phyloP scores from a whole-genome alignment of 2,797 vertebrate genomes.

The Dendrocincla fuliginosa region DNA sequence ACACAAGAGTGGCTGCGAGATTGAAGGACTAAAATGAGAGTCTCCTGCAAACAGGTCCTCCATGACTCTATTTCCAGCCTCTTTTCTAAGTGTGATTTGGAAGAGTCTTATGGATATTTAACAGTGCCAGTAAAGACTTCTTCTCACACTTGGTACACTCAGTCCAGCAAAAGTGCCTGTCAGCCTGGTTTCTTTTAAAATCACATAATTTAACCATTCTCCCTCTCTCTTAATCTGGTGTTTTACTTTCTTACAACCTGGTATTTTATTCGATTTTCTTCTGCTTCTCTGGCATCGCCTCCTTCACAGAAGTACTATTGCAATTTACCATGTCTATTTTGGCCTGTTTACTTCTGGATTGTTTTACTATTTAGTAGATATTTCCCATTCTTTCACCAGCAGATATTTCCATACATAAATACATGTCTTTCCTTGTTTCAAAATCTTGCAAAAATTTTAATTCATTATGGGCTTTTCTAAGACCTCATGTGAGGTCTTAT shows the following conservation, averaged over 20 bases:
- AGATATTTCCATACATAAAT: neutral
- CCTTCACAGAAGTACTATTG: neutral
- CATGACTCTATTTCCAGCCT: neutral
- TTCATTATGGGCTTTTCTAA: neutral
- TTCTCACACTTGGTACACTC: neutral
- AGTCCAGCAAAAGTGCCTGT: neutral
- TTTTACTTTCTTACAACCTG: neutral
- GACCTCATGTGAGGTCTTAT: accelerated
- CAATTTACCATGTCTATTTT: neutral
- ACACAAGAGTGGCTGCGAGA: neutral
- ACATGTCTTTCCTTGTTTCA: neutral
- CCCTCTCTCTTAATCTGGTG: neutral
- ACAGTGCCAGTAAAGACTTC: neutral
- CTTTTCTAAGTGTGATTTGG: neutral
- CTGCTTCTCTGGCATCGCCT: neutral
- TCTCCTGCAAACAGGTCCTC: neutral
- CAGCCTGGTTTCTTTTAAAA: neutral
- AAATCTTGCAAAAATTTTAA: neutral
- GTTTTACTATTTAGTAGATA: neutral
- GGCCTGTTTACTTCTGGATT: no score
- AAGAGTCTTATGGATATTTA: neutral
- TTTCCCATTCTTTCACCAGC: neutral
- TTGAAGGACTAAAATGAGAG: neutral
- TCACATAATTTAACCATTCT: neutral
- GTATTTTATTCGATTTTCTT: neutral